Conservation (phyloP, 1,140 invertebrate genomes). For the Drosophila malerkotliana region DNA sequence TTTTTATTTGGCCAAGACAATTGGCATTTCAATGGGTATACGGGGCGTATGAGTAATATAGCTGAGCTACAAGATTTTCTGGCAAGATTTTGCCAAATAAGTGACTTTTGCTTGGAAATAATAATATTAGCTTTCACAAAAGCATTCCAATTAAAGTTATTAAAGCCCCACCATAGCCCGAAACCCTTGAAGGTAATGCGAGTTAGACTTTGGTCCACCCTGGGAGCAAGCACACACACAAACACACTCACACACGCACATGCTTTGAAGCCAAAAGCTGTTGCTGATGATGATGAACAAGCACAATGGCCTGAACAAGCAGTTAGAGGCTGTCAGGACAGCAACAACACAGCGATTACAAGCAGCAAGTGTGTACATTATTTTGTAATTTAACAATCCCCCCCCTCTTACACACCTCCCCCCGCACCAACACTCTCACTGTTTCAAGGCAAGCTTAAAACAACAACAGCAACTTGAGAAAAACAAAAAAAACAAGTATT, state of each 20-base stretch:
- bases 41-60: not conserved
- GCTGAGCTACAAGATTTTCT: too few species aligned
- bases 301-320: constrained; percentile 78
- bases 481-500: constrained; percentile 35
- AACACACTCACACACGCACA: constrained; percentile 37
- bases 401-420: not conserved
- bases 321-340: constrained; percentile 70
- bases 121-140: not conserved
- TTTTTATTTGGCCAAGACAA: not conserved
- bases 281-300: constrained; percentile 70
- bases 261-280: constrained; percentile 13
- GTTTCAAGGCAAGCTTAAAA: constrained; percentile 54
- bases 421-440: not conserved
- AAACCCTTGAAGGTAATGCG: constrained; percentile 24
- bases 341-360: constrained; percentile 73
- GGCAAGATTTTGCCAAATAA: too few species aligned
- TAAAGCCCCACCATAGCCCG: constrained; percentile 19
- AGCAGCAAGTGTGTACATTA: constrained; percentile 81
- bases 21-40: not conserved
- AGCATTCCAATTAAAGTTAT: constrained; percentile 1
- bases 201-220: constrained; percentile 38
- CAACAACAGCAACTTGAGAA: constrained; percentile 50
- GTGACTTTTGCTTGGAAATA: not conserved
- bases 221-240: not conserved
- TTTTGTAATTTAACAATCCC: constrained; percentile 78